Conservation (phyloP, 2,113 vertebrate genomes). For the Ptyas mucosa region DNA sequence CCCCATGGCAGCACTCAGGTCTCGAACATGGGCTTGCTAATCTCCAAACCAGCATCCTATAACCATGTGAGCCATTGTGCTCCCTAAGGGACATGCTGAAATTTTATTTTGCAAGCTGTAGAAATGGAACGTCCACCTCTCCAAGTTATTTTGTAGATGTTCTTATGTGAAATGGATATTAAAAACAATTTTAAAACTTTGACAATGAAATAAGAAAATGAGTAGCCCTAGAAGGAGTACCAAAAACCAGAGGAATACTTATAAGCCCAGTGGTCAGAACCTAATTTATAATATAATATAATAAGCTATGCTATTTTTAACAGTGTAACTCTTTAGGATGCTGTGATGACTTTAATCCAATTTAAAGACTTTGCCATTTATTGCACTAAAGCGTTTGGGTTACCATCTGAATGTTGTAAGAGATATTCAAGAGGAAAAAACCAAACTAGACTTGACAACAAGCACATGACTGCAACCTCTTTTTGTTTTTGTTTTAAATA, state of each 20-base stretch:
- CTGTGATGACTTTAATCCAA: background rate
- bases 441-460: background rate
- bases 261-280: background rate
- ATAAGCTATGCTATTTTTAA: background rate
- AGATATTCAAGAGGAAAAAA: background rate
- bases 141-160: background rate
- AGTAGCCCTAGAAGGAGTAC: background rate
- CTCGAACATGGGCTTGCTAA: background rate
- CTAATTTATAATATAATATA: background rate
- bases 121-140: background rate
- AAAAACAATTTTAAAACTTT: background rate
- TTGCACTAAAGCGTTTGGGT: background rate
- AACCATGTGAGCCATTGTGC: background rate
- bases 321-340: background rate
- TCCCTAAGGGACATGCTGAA: background rate
- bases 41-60: background rate
- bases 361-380: background rate
- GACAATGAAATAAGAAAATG: background rate
- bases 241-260: background rate
- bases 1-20: background rate
- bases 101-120: background rate
- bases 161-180: background rate
- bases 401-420: background rate
- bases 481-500: background rate
- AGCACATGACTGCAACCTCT: background rate